A percentile compares a stretch with the other conserved stretches of the same genome.
These are phyloP conservation scores for Taenioides sp. DNA, from an alignment of 2,797 vertebrate genomes.

Conservation along the genomic window DNA sequence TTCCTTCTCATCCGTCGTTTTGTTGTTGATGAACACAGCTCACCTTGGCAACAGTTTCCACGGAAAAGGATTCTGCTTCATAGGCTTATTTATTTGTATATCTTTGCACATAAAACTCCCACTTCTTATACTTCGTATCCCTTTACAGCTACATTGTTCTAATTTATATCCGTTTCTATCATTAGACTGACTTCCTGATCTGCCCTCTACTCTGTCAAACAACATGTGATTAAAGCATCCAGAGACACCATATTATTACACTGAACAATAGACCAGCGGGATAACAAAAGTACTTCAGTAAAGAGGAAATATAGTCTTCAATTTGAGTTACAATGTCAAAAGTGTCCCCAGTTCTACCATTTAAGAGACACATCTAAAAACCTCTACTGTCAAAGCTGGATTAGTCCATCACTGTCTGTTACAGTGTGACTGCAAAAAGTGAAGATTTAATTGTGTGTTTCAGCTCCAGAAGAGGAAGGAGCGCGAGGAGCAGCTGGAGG, in stretches of 20 bases:
- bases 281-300: constrained; percentile 1
- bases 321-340: constrained; percentile 24
- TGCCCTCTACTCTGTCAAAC: constrained; percentile 24
- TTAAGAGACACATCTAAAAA: constrained; percentile 45
- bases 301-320: background rate
- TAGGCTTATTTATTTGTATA: constrained; percentile 32
- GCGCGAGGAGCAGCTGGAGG: constrained; percentile 93
- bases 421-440: constrained; percentile 35
- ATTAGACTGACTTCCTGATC: background rate
- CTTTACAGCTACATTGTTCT: constrained; percentile 14
- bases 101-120: constrained; percentile 53
- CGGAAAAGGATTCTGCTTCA: constrained; percentile 45
- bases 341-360: constrained; percentile 46
- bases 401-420: constrained; percentile 7
- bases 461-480: constrained; percentile 95
- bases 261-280: constrained; percentile 17
- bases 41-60: constrained; percentile 48
- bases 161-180: constrained; percentile 10
- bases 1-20: constrained; percentile 25
- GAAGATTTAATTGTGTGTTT: constrained; percentile 35
- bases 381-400: constrained; percentile 21
- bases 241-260: constrained; percentile 17
- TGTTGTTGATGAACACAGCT: constrained; percentile 43
- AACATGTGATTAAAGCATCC: constrained; percentile 20
- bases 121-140: constrained; percentile 15